Base-by-base conservation (phyloP, 2,113 vertebrate species). In the Hemicordylus capensis region DNA sequence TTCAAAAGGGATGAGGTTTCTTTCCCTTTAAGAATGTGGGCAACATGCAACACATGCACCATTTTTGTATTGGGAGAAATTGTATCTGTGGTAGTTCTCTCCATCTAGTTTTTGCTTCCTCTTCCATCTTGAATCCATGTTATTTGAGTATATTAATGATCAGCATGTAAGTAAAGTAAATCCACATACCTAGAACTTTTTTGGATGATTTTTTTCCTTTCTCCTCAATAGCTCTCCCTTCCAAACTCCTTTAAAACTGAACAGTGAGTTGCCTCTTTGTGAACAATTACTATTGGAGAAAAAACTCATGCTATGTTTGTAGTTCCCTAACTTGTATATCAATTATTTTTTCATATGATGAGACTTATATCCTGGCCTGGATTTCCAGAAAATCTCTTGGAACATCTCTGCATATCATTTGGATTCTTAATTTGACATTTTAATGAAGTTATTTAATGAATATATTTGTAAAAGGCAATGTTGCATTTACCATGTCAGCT, bases 401-500 rank as follows among this genome's bases (percentile, higher is more conserved):
- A 51, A 63, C 24, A 67, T 56, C 2, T 6, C 26, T 76, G 11
- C 24, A 89, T 86, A 31, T 39, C 86, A 81, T 84, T 75, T 44
- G 72, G 80, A 86, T 48, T 20, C 85, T 4, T 82, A 59, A 73
- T 72, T 3, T 54, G 26, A 26, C 28, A 31, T 69, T n/a, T 46
- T 31, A 20, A 31, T 12, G 34, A 80, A 5, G 22, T 34, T n/a
- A 87, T 85, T 61, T 3, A 22, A 85, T 89, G 24, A 4, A 80
- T 24, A 58, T 67, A 44, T 24, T 90, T 79, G 12, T 8, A 39
- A 44, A 88, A 59, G 44, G 76, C 83, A 74, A 17, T 84, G 31
- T 66, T 76, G 15, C 58, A 83, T 81, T 66, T 70, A 39, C 79
- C 26, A n/a, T 78, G n/a, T 54, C n/a, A 46, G 2, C 74, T 89